Evolutionary conservation across 2,888 invertebrate genomes (phyloP), one percentile per base, ranked within the genome.

Genomic region (Erebia aethiops): DNA sequence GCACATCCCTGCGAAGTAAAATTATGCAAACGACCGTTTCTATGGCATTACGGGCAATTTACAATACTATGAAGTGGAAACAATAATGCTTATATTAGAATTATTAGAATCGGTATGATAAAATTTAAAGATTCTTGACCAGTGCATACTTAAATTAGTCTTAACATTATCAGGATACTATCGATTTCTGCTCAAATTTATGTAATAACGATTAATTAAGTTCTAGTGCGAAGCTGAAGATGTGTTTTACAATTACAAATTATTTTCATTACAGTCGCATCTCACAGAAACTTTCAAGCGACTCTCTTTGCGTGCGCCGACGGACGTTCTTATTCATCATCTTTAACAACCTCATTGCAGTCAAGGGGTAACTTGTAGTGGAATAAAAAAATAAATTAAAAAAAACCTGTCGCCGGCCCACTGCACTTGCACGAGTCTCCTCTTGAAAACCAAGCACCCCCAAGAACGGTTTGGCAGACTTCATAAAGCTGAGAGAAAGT

Each of bases 1-100:
- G 67, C 51, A 16, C 67, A 71, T 67, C 67, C 52, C 63, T 58
- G 56, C 61, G 49, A 63, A 64, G 60, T 58, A 64, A 70, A 73
- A 61, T 73, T 68, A 72, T 72, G 72, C 64, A 68, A 73, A 68
- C 61, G 58, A 65, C 67, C 65, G 66, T 71, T 46, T 73, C 43
- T 52, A 69, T 52, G 54, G 57, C 54, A 52, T 66, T 66, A 61
- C 62, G 69, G 52, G 62, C 66, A 69, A 72, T 72, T 70, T 69
- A 69, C 69, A 62, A 66, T 67, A 62, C 62, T 66, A 58, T 69
- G 62, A 72, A 51, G 26, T 69, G 14, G 41, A 69, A 66, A 57
- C 69, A 71, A 65, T 69, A 46, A 68, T 60, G 66, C 58, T 58
- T 71, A 71, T 71, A 57, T 67, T 67, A 57, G 51, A 63, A 67